Evolutionary conservation across 1,140 invertebrate genomes (phyloP).

Genomic region (Scaptodrosophila lebanonensis): DNA sequence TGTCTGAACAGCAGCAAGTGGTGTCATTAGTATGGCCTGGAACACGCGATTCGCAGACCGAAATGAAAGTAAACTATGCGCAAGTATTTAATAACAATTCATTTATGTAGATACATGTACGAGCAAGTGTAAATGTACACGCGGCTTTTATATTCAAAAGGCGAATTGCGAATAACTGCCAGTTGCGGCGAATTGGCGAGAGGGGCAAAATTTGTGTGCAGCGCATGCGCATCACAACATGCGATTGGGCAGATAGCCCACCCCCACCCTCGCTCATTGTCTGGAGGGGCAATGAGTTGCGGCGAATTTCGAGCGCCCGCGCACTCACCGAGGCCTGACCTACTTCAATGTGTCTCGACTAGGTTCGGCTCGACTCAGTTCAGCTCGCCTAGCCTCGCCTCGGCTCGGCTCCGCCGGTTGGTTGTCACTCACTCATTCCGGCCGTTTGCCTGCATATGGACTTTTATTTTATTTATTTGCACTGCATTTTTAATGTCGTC

Average conservation of each 20-base stretch:
- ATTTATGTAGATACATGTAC: constrained; percentile 37
- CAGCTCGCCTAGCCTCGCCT: too few species aligned
- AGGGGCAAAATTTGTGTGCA: constrained; percentile 25
- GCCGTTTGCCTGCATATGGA: neutral
- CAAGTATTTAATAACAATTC: constrained; percentile 42
- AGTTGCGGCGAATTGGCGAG: constrained; percentile 45
- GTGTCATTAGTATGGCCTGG: constrained; percentile 39
- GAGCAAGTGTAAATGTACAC: constrained; percentile 65
- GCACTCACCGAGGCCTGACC: constrained; percentile 45
- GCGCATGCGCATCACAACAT: constrained; percentile 25
- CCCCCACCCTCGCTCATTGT: neutral
- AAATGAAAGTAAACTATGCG: too few species aligned
- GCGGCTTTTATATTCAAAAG: constrained; percentile 73
- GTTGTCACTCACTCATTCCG: too few species aligned
- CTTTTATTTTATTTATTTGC: constrained; percentile 1
- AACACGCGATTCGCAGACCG: constrained; percentile 38
- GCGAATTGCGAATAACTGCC: constrained; percentile 50
- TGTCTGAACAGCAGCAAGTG: constrained; percentile 50
- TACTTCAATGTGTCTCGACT: constrained; percentile 37
- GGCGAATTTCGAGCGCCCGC: neutral
- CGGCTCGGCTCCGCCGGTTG: too few species aligned
- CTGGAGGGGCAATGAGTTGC: neutral
- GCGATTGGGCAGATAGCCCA: constrained; percentile 33
- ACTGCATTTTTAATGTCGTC: constrained; percentile 16
- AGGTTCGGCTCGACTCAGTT: too few species aligned